Conservation (phyloP, 2,113 vertebrate genomes). For the Channa argus region DNA sequence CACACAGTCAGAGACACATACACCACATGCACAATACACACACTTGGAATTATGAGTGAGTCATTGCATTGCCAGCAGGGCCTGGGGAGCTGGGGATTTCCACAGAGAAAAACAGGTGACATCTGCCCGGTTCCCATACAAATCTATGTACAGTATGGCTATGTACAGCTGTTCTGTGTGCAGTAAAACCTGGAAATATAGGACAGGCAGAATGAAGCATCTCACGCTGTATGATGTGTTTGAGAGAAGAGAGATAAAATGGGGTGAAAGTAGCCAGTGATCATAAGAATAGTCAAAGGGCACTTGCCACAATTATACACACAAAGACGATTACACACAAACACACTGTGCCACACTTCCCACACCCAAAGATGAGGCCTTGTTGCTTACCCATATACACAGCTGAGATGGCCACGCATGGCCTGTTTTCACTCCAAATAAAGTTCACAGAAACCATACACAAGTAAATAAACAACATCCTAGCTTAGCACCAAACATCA, state of each 20-base stretch:
- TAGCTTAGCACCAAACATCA: constrained; percentile 68
- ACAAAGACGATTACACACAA: constrained; percentile 59
- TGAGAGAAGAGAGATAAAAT: constrained; percentile 9
- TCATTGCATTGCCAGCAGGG: constrained; percentile 68
- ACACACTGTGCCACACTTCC: constrained; percentile 18
- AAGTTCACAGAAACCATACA: constrained; percentile 70
- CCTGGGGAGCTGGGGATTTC: constrained; percentile 78
- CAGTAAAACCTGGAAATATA: constrained; percentile 53
- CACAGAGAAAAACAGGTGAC: constrained; percentile 77
- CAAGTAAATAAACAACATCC: constrained; percentile 69
- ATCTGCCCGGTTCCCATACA: constrained; percentile 67
- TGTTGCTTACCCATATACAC: constrained; percentile 78
- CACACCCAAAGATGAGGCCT: constrained; percentile 22
- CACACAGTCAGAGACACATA: constrained; percentile 18
- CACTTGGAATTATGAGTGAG: constrained; percentile 71
- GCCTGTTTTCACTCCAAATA: constrained; percentile 81
- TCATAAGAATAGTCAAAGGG: constrained; percentile 46
- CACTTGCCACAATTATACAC: constrained; percentile 55
- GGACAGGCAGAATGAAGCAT: constrained; percentile 52
- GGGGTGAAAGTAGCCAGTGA: constrained; percentile 47
- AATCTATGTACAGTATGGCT: constrained; percentile 49
- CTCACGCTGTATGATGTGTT: not conserved
- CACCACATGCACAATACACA: constrained; percentile 54
- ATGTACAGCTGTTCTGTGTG: constrained; percentile 56
- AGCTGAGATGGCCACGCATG: constrained; percentile 52